Conservation (phyloP, 2,797 vertebrate genomes). For the Mycteria americana region DNA sequence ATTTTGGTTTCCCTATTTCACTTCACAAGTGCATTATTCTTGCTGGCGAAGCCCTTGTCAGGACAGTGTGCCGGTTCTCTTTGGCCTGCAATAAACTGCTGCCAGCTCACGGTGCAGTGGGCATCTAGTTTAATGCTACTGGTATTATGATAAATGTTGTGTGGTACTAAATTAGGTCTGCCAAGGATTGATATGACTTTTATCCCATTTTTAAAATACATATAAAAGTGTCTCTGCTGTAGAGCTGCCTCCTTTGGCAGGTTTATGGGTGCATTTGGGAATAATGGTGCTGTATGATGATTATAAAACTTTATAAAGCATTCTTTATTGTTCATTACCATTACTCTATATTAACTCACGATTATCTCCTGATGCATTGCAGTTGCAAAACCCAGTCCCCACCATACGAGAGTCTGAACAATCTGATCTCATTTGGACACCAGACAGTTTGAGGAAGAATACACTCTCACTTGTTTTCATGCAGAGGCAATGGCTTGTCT, state of each 20-base stretch:
- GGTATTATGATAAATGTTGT: constrained; percentile 44
- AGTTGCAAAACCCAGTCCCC: not conserved
- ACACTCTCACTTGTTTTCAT: not conserved
- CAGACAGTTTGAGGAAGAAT: not conserved
- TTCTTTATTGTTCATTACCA: constrained; percentile 61
- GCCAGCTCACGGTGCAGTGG: not conserved
- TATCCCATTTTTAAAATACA: constrained; percentile 25
- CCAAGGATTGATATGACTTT: constrained; percentile 39
- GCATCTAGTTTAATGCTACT: not conserved
- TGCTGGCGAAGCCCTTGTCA: not conserved
- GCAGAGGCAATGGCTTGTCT: not conserved
- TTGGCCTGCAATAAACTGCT: not conserved
- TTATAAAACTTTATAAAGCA: constrained; percentile 57
- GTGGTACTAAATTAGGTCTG: constrained; percentile 40
- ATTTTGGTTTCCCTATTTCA: not conserved
- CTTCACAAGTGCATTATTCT: not conserved
- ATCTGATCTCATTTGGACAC: not conserved
- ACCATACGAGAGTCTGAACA: not conserved
- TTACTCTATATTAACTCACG: constrained; percentile 40
- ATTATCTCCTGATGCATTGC: constrained; percentile 43
- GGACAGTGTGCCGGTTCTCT: not conserved
- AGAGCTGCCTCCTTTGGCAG: constrained; percentile 42
- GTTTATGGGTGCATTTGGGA: constrained; percentile 47
- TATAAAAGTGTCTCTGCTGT: constrained; percentile 27
- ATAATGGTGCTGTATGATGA: constrained; percentile 43